Percentiles rank a stretch among this genome's conserved stretches.
Conservation (phyloP, 2,113 vertebrate genomes). For the Pseudopipra pipra region DNA sequence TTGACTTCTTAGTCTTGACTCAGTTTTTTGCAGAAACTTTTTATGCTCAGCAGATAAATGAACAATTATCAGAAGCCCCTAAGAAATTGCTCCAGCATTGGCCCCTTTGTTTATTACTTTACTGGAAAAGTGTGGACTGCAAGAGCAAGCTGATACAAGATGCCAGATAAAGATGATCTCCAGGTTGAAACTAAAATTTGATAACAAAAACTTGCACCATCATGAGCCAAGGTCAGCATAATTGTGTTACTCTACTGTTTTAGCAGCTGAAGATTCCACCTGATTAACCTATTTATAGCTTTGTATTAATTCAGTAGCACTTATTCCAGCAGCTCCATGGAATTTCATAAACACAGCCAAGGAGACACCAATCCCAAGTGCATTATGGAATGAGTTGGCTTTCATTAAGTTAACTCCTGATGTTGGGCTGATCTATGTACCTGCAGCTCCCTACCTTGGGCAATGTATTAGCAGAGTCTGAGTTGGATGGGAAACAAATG, state of each 20-base stretch:
- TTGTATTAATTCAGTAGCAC: not conserved
- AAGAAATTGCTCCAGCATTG: not conserved
- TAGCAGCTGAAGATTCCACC: not conserved
- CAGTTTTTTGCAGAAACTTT: not conserved
- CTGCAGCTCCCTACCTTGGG: not conserved
- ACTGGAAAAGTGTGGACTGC: not conserved
- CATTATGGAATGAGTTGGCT: not conserved
- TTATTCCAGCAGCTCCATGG: not conserved
- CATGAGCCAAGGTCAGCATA: slow-evolving; percentile 6
- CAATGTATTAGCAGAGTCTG: not conserved
- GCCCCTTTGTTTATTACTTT: not conserved
- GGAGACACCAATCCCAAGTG: not conserved
- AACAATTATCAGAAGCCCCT: not conserved
- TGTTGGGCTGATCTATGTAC: not conserved
- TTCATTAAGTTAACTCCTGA: not conserved
- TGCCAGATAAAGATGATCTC: not conserved
- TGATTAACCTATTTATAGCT: slow-evolving; percentile 33
- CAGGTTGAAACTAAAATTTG: not conserved
- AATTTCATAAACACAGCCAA: not conserved
- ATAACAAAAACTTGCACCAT: not conserved
- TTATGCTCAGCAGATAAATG: not conserved
- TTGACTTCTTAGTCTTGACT: not conserved
- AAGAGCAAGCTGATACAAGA: not conserved
- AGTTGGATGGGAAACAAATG: not conserved
- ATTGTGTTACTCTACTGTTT: not conserved